Evolutionary conservation across 2,113 vertebrate genomes (phyloP).

Genomic region (Ictidomys tridecemlineatus): DNA sequence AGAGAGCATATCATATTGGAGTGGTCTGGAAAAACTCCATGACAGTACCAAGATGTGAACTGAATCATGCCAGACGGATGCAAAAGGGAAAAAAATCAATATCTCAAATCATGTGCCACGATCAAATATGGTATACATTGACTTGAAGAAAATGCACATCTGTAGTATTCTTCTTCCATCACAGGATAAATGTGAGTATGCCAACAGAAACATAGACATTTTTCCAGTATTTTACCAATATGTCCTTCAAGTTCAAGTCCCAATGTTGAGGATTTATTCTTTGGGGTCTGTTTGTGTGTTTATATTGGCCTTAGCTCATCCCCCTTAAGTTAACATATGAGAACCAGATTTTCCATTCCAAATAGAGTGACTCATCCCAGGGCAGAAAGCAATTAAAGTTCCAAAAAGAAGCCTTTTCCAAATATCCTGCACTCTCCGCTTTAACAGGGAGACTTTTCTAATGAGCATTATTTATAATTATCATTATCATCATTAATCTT

Average conservation of each 20-base stretch:
- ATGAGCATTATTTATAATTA: background rate
- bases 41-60: background rate
- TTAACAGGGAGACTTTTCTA: slow-evolving; percentile 26
- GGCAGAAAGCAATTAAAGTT: slow-evolving; percentile 42
- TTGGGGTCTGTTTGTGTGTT: background rate
- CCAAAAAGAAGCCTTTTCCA: background rate
- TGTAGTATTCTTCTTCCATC: background rate
- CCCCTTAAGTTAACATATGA: slow-evolving; percentile 44
- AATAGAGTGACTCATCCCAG: slow-evolving; percentile 57
- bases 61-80: background rate
- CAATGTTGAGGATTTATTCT: background rate
- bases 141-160: background rate
- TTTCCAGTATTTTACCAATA: background rate
- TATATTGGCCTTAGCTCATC: background rate
- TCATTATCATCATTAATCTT: background rate
- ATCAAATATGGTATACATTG: background rate
- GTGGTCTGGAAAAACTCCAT: background rate
- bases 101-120: background rate
- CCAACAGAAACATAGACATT: background rate
- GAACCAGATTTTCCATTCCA: slow-evolving; percentile 54
- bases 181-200: background rate
- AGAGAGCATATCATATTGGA: background rate
- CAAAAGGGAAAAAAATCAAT: background rate
- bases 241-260: background rate
- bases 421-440: background rate